Base-by-base conservation (phyloP, 2,797 vertebrate species). In the Erethizon dorsatum region DNA sequence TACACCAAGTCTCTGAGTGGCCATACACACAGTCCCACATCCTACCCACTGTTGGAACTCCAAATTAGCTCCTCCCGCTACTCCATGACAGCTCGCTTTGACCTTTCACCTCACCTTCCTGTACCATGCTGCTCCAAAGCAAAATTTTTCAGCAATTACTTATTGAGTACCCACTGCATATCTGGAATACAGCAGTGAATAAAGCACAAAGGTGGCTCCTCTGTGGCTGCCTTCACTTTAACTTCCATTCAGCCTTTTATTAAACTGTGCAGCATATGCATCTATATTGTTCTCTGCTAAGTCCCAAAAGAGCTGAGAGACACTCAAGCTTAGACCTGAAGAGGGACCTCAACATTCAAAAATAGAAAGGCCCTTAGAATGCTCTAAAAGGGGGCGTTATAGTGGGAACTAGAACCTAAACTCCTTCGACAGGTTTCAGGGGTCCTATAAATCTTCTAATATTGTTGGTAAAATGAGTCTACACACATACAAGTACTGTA, bases 301-400 rank as follows among this genome's bases (percentile, higher is more conserved):
- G 78, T 65, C 56, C 61, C 54, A 83, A 61, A 90, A 69, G 85
- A 95, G 33, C 6, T 91, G 59, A 88, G 20, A 50, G 78, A 87
- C 82, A 73, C 71, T 71, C 20, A 45, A 37, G 41, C 57, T 77
- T 31, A 93, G 84, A 33, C 33, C 54, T 37, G 37, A 71, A 83
- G 75, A 71, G 37, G 28, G 52, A 57, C 14, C 6, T 95, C 69
- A 63, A 63, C 45, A 47, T 65, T 80, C 26, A 52, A 65, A 87
- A 88, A 22, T 50, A 93, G 61, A 82, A 77, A 92, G 57, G 20
- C 20, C 33, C 37, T 73, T 31, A 31, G 0, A 79, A 50, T 57
- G 83, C 54, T 65, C 91, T 12, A 83, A 83, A 78, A 90, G 45
- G 20, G 6, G 61, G 14, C 73, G 57, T 45, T 65, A 6, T 15